Conservation (phyloP, 2,113 vertebrate species). For the Leptobrachium ailaonicum region DNA sequence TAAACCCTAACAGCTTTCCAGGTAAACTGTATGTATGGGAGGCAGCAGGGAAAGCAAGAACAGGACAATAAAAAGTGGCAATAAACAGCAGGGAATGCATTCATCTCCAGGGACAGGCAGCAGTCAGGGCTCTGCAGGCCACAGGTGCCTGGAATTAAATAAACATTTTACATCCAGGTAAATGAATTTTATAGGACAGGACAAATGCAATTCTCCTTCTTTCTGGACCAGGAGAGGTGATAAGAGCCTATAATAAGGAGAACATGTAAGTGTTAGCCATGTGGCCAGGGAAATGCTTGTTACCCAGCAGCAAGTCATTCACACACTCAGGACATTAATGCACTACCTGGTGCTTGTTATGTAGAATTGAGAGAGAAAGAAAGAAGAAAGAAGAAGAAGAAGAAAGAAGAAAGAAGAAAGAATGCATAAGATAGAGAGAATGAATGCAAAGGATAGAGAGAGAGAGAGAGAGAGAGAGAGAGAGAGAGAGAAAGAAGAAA, state of each 20-base stretch:
- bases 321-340: too few species aligned
- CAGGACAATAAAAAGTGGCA: conserved; percentile 62
- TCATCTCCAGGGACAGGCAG: conserved; percentile 69
- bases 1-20: too few species aligned
- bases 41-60: conserved; percentile 9
- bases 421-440: too few species aligned
- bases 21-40: too few species aligned
- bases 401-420: too few species aligned
- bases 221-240: conserved; percentile 72
- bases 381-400: too few species aligned
- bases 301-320: background rate
- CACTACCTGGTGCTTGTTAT: too few species aligned
- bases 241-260: conserved; percentile 57
- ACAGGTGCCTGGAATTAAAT: conserved; percentile 56
- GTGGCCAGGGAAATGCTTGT: background rate
- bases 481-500: too few species aligned
- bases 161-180: conserved; percentile 71
- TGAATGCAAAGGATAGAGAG: too few species aligned
- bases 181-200: conserved; percentile 74
- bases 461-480: too few species aligned
- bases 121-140: conserved; percentile 63
- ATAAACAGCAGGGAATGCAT: conserved; percentile 73
- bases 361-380: too few species aligned
- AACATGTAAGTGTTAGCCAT: background rate
- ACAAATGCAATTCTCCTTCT: conserved; percentile 69